Percentiles rank a stretch among this genome's conserved stretches.
Evolutionary conservation across 1,140 invertebrate genomes (phyloP).

Genomic region (Lineus longissimus): DNA sequence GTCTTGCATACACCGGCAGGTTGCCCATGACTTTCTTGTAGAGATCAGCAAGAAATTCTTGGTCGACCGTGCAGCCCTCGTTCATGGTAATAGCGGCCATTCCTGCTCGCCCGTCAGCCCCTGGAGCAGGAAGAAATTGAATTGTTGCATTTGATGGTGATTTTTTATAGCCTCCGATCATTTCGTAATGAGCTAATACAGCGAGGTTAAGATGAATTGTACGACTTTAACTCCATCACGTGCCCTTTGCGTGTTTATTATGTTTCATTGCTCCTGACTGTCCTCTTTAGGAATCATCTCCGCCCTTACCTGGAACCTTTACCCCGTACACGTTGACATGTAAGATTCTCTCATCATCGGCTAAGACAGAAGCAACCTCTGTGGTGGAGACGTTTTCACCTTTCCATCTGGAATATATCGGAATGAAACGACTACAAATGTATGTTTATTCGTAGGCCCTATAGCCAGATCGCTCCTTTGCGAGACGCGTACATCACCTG

Average conservation of each 20-base stretch:
- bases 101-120: conserved; percentile 84
- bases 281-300: too few species aligned
- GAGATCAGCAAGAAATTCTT: conserved; percentile 26
- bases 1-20: conserved; percentile 78
- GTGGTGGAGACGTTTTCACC: conserved; percentile 97
- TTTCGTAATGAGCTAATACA: too few species aligned
- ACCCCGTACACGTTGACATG: conserved; percentile 94
- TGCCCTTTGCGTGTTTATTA: too few species aligned
- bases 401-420: conserved; percentile 60
- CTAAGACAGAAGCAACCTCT: conserved; percentile 76
- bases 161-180: too few species aligned
- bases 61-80: conserved; percentile 21
- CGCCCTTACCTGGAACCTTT: conserved; percentile 59
- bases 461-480: too few species aligned
- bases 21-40: conserved; percentile 35
- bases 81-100: conserved; percentile 80
- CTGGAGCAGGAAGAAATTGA: conserved; percentile 55
- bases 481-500: too few species aligned
- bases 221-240: too few species aligned
- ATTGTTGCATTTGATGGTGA: too few species aligned
- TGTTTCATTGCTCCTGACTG: too few species aligned
- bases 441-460: too few species aligned
- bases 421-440: not conserved
- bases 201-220: too few species aligned
- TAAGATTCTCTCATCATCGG: conserved; percentile 60